Evolutionary conservation across 2,888 invertebrate species (phyloP).

Genomic region (Tetragonisca angustula): DNA sequence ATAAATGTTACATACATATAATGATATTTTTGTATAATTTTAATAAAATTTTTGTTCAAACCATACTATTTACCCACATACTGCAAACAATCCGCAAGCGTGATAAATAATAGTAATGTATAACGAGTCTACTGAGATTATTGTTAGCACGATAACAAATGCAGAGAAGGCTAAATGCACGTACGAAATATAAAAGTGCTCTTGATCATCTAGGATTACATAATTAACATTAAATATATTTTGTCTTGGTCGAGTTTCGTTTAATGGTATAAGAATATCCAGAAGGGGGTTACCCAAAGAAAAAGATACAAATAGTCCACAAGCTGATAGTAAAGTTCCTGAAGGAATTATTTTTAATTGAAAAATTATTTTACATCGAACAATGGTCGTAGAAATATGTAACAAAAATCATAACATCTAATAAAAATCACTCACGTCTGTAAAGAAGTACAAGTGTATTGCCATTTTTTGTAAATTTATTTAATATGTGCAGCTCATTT

Average conservation of each 20-base stretch:
- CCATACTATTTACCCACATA: conserved; percentile 34
- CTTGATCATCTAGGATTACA: conserved; percentile 7
- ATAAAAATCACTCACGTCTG: conserved; percentile 8
- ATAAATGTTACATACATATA: background rate
- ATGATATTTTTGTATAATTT: background rate
- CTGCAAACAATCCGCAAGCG: conserved; percentile 42
- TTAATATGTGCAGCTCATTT: background rate
- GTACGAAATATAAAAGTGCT: conserved; percentile 31
- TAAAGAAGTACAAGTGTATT: background rate
- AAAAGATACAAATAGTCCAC: background rate
- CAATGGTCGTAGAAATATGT: background rate
- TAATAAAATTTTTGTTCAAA: background rate
- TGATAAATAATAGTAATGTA: conserved; percentile 40
- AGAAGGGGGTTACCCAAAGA: background rate
- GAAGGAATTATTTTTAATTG: background rate
- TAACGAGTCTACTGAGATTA: conserved; percentile 29
- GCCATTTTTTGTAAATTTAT: conserved; percentile 1
- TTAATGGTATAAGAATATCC: conserved; percentile 28
- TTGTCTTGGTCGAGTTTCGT: conserved; percentile 38
- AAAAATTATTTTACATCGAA: background rate
- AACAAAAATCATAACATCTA: background rate
- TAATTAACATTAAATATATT: conserved; percentile 23
- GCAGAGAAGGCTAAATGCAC: background rate
- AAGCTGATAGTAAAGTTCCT: background rate
- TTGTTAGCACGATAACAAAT: background rate